phyloP scores from a whole-genome alignment of 1,140 invertebrate species.

The Camponotus vicinus region DNA sequence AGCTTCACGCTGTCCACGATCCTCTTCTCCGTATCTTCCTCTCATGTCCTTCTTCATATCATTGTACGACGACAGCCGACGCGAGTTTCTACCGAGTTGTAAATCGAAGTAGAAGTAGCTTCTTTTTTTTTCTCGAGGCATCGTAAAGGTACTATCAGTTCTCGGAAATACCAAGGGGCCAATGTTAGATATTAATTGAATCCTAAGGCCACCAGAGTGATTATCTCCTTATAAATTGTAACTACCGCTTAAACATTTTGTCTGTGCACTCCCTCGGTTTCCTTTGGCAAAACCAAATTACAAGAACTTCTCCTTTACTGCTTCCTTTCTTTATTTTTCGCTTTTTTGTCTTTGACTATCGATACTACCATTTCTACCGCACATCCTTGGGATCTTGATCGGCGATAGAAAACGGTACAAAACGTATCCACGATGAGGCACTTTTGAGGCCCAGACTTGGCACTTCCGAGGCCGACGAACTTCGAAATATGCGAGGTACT shows the following conservation, averaged over 20 bases:
- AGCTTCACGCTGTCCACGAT: slow-evolving; percentile 19
- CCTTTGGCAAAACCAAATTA: slow-evolving; percentile 36
- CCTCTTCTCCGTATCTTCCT: not conserved
- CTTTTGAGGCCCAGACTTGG: slow-evolving; percentile 78
- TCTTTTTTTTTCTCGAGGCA: slow-evolving; percentile 22
- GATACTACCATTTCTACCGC: slow-evolving; percentile 45
- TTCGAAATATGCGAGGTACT: slow-evolving; percentile 52
- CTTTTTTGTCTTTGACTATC: slow-evolving; percentile 29
- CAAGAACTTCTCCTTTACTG: slow-evolving; percentile 47
- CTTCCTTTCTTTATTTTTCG: slow-evolving; percentile 33
- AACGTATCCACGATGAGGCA: slow-evolving; percentile 82
- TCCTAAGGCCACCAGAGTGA: slow-evolving; percentile 85
- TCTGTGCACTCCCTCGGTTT: slow-evolving; percentile 50
- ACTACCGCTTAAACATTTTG: slow-evolving; percentile 78
- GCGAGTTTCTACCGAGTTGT: slow-evolving; percentile 69
- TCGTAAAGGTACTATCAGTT: slow-evolving; percentile 48
- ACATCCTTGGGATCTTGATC: slow-evolving; percentile 61
- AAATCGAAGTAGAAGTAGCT: slow-evolving; percentile 70
- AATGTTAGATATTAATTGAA: slow-evolving; percentile 82
- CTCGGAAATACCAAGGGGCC: slow-evolving; percentile 78
- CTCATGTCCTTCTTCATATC: not conserved
- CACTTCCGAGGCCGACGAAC: slow-evolving; percentile 73
- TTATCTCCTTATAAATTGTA: slow-evolving; percentile 81
- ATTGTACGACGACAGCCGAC: slow-evolving; percentile 44
- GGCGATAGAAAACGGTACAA: slow-evolving; percentile 69